phyloP scores from a whole-genome alignment of 2,113 vertebrate genomes.

The Capreolus pygargus region DNA sequence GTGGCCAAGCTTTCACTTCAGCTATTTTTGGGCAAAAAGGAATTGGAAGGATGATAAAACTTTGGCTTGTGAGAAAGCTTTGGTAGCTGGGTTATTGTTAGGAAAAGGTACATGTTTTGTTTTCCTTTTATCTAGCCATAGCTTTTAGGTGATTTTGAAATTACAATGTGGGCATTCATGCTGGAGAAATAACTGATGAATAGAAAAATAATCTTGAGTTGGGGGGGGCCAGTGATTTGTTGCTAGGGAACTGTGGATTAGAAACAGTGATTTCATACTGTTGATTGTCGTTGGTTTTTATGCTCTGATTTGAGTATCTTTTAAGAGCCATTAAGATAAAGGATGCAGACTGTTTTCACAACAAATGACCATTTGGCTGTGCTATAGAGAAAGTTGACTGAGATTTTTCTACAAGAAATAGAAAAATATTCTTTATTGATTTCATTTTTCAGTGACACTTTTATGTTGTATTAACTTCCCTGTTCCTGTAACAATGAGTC shows the following conservation, averaged over 20 bases:
- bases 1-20: conserved; percentile 94
- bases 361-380: not conserved
- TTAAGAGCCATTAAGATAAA: not conserved
- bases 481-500: not conserved
- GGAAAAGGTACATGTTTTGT: conserved; percentile 80
- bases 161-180: not conserved
- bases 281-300: not conserved
- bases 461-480: not conserved
- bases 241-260: accelerated
- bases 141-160: not conserved
- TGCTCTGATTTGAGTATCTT: not conserved
- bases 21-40: conserved; percentile 80
- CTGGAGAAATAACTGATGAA: not conserved
- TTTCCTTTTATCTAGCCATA: not conserved
- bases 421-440: not conserved
- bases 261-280: not conserved
- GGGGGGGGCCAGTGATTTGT: not conserved
- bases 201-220: not conserved
- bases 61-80: conserved; percentile 84
- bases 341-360: not conserved
- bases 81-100: conserved; percentile 79
- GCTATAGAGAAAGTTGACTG: not conserved
- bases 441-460: not conserved
- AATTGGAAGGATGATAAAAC: conserved; percentile 80
- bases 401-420: not conserved